Evolutionary conservation across 2,113 vertebrate species (phyloP).

Genomic region (Oceanites oceanicus): DNA sequence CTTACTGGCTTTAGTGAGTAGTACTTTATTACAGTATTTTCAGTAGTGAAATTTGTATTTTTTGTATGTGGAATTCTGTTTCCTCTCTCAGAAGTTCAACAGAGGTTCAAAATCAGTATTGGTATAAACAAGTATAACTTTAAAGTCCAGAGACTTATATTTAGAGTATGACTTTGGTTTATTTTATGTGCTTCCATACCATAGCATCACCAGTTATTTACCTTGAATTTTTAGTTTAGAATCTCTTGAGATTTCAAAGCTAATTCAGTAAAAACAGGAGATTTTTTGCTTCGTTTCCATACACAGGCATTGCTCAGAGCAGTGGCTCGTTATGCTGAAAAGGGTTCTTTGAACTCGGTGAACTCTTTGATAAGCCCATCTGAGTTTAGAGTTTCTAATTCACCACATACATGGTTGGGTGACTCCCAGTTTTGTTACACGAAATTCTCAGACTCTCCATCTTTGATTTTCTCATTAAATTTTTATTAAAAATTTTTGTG

Average conservation of each 20-base stretch:
- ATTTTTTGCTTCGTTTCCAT: neutral
- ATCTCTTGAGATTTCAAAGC: neutral
- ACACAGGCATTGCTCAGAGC: neutral
- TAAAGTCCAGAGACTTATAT: neutral
- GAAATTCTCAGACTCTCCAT: neutral
- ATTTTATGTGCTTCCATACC: neutral
- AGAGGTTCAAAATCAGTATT: neutral
- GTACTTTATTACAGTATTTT: neutral
- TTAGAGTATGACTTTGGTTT: neutral
- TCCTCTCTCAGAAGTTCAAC: neutral
- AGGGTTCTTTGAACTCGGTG: neutral
- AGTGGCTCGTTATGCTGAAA: neutral
- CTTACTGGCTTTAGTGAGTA: neutral
- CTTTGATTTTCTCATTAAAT: constrained; percentile 6
- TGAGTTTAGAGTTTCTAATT: neutral
- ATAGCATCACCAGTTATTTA: neutral
- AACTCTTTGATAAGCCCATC: neutral
- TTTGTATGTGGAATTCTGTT: neutral
- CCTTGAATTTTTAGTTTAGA: neutral
- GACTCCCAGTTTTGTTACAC: neutral
- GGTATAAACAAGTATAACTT: neutral
- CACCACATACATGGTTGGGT: neutral
- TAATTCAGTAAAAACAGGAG: neutral
- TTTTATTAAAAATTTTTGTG: constrained; percentile 15
- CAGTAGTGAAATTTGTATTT: neutral